Base-by-base conservation (phyloP, 2,888 invertebrate species). In the Cataglyphis livida region DNA sequence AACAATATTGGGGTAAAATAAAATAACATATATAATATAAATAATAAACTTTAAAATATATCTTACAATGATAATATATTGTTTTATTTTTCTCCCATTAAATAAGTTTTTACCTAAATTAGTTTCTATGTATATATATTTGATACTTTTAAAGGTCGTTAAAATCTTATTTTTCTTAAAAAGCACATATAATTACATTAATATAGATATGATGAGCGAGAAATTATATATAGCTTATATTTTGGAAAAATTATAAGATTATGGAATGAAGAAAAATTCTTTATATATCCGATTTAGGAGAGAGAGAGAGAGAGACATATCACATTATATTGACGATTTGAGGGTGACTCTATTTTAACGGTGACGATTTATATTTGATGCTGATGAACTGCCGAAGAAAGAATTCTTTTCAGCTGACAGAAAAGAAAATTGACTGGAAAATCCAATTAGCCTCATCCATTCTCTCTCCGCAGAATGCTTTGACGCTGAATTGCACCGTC, bases 381-480 rank as follows among this genome's bases (percentile, higher is more conserved):
- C 66, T 73, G 66, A 81, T 65, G 81, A 73, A 83, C 81, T 61
- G 48, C 48, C 44, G 62, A 35, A 61, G 61, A 70, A 81, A 65
- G 64, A 81, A 81, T 44, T 65, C 66, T 66, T 66, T 81, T 81
- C 38, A 61, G 61, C 71, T 38, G n/a, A 54, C 51, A 64, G 32
- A 61, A 59, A 81, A 64, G 66, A 73, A 81, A 74, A 62, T 83
- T 82, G 25, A 54, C 66, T 73, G 84, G 54, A 65, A 90, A 87
- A 89, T 90, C 83, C 85, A 85, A 89, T 90, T 90, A 88, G 85
- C 65, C 68, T 81, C 75, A 81, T 68, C 62, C 76, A 54, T 51
- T 66, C 38, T 51, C n/a, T 81, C 25, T 74, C 35, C 51, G 25
- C 79, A 48, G 74, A n/a, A 38, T 59, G 28, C 35, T 65, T 66